Evolutionary conservation across 2,113 vertebrate genomes (phyloP).

Genomic region (Strix aluco): DNA sequence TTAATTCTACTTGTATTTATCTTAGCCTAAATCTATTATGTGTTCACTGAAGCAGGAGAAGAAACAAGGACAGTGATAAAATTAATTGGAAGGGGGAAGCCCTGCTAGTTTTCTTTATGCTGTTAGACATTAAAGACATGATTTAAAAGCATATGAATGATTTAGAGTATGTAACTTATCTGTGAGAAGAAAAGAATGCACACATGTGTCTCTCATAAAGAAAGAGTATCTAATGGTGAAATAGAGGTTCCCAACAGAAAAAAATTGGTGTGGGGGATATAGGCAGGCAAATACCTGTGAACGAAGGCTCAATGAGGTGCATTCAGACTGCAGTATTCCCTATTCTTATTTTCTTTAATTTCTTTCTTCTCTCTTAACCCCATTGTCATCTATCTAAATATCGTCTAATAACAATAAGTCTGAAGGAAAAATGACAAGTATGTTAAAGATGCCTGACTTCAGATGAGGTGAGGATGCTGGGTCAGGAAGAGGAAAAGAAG

Average conservation of each 20-base stretch:
- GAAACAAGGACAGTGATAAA: background rate
- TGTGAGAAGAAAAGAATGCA: background rate
- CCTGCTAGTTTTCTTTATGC: background rate
- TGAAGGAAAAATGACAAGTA: background rate
- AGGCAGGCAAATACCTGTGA: background rate
- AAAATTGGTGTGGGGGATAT: background rate
- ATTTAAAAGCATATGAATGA: background rate
- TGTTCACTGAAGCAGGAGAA: background rate
- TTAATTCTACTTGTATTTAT: background rate
- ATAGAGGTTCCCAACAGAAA: background rate
- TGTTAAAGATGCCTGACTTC: background rate
- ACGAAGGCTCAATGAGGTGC: accelerated
- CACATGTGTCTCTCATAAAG: background rate
- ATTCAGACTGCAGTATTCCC: background rate
- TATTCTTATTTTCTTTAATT: background rate
- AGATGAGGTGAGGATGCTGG: background rate
- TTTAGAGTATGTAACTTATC: background rate
- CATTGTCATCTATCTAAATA: background rate
- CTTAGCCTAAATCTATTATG: background rate
- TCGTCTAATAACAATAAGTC: background rate
- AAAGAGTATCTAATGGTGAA: background rate
- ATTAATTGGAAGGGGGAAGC: background rate
- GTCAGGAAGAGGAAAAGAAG: background rate
- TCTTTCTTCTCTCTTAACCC: background rate
- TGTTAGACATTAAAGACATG: background rate